These are phyloP conservation scores for Anadara kagoshimensis DNA, from an alignment of 1,140 invertebrate species.

Conservation along the genomic window DNA sequence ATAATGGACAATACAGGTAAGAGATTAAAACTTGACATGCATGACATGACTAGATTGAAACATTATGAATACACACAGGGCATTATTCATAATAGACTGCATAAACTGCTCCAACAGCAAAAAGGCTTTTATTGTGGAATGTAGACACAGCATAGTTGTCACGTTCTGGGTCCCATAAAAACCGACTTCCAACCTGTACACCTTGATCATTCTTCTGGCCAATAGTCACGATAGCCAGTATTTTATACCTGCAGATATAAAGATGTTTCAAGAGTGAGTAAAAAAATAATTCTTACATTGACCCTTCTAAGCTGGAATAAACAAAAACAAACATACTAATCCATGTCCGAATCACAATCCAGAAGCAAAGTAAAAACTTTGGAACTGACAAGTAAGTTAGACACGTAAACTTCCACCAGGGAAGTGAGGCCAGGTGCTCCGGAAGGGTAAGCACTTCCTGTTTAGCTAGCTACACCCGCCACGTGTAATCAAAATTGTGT, in stretches of 20 bases:
- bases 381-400: too few relatives aligned
- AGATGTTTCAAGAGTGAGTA: neutral
- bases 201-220: slow-evolving; percentile 61
- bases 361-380: too few relatives aligned
- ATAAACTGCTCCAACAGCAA: slow-evolving; percentile 51
- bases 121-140: slow-evolving; percentile 55
- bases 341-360: too few relatives aligned
- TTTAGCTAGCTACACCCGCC: too few relatives aligned
- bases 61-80: neutral
- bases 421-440: too few relatives aligned
- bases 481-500: too few relatives aligned
- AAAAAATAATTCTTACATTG: neutral
- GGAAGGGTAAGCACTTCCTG: too few relatives aligned
- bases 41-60: neutral
- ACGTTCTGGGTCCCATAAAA: slow-evolving; percentile 58
- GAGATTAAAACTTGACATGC: neutral
- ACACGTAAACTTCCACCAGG: too few relatives aligned
- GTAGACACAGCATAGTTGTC: slow-evolving; percentile 60
- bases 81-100: slow-evolving; percentile 53
- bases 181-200: slow-evolving; percentile 58
- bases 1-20: neutral
- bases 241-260: slow-evolving; percentile 57
- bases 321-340: too few relatives aligned
- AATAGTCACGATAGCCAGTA: slow-evolving; percentile 56
- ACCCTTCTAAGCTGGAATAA: too few relatives aligned